phyloP scores from a whole-genome alignment of 2,888 invertebrate genomes.

The Schizaphis graminum region DNA sequence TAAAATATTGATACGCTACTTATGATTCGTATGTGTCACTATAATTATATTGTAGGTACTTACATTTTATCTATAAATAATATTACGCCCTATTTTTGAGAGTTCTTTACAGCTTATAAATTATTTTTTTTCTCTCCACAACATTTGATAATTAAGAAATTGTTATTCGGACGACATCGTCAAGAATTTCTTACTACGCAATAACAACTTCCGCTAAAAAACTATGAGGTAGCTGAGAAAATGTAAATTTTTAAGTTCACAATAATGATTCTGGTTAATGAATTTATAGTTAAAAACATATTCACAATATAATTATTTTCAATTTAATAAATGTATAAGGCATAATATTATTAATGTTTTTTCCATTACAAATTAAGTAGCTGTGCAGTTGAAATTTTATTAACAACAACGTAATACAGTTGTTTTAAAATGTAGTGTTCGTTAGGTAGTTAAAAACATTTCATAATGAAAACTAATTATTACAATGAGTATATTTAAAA shows the following conservation, averaged over 20 bases:
- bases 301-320: neutral
- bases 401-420: neutral
- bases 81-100: neutral
- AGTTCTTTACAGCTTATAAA: neutral
- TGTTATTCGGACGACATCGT: neutral
- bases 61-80: neutral
- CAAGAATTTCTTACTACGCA: neutral
- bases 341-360: neutral
- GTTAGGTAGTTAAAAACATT: slow-evolving; percentile 20
- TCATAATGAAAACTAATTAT: neutral
- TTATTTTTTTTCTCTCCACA: neutral
- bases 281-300: neutral
- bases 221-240: neutral
- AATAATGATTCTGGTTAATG: neutral
- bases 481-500: neutral
- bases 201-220: neutral
- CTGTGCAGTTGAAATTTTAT: neutral
- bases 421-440: neutral
- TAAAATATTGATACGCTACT: neutral
- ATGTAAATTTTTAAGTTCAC: neutral
- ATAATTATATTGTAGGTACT: neutral
- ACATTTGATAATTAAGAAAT: neutral
- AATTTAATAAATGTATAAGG: slow-evolving; percentile 17
- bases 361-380: neutral
- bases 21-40: neutral